Percentiles rank a stretch among this genome's conserved stretches.
Evolutionary conservation across 1,140 invertebrate species (phyloP).

Genomic region (Drosophila teissieri): DNA sequence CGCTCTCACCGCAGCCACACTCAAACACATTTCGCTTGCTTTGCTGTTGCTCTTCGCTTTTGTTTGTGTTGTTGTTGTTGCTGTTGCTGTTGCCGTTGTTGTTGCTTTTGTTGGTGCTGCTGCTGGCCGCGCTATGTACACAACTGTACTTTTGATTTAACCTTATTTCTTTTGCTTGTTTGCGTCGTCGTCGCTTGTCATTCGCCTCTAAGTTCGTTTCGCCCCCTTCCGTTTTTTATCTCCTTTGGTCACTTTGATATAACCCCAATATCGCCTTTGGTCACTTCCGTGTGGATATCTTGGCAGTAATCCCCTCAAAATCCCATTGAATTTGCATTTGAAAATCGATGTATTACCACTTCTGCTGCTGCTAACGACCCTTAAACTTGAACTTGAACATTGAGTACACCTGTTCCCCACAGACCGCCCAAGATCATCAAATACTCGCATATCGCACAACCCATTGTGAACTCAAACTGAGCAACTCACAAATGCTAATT

Average conservation of each 20-base stretch:
- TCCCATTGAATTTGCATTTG: not conserved
- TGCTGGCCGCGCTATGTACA: slow-evolving; percentile 80
- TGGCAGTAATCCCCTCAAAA: not conserved
- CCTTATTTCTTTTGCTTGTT: slow-evolving; percentile 78
- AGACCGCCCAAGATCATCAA: slow-evolving; percentile 17
- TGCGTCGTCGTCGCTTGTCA: slow-evolving; percentile 49
- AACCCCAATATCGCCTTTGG: not conserved
- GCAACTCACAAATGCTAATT: slow-evolving; percentile 66
- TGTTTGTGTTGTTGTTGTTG: slow-evolving; percentile 63
- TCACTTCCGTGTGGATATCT: not conserved
- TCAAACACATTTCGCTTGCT: slow-evolving; percentile 80
- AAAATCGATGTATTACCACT: not conserved
- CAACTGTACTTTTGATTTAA: slow-evolving; percentile 84
- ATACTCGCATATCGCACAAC: slow-evolving; percentile 28
- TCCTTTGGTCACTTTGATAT: slow-evolving; percentile 19
- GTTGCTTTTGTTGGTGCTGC: slow-evolving; percentile 58
- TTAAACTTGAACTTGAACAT: slow-evolving; percentile 56
- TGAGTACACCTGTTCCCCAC: not conserved
- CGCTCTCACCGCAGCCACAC: slow-evolving; percentile 73
- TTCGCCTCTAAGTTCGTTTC: slow-evolving; percentile 36
- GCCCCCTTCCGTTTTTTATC: slow-evolving; percentile 3
- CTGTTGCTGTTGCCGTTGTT: slow-evolving; percentile 63
- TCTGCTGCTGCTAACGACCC: slow-evolving; percentile 16
- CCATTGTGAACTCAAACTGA: slow-evolving; percentile 20
- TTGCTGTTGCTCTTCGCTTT: slow-evolving; percentile 58